Conservation (phyloP, 2,888 invertebrate species). For the Pseudococcus jackbeardsleyi region DNA sequence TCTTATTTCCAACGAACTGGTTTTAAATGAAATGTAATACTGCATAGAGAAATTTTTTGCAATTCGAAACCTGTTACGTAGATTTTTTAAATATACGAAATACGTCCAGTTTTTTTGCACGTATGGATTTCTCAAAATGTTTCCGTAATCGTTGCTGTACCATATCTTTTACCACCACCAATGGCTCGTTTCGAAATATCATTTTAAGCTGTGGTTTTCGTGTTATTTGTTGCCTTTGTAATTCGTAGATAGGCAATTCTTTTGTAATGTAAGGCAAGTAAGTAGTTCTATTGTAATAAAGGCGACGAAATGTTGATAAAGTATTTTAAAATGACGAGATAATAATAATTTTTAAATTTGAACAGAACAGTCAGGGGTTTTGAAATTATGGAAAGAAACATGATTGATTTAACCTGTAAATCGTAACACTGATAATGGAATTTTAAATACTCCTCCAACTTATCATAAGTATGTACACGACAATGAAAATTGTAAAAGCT, state of each 20-base stretch:
- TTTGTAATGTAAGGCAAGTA: not conserved
- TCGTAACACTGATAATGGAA: too few relatives aligned
- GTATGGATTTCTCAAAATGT: conserved; percentile 24
- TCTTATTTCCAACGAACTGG: not conserved
- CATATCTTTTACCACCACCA: not conserved
- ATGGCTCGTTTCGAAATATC: not conserved
- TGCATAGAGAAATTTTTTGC: conserved; percentile 28
- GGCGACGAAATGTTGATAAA: not conserved
- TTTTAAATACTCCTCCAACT: too few relatives aligned
- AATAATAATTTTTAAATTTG: too few relatives aligned
- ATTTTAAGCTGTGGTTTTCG: not conserved
- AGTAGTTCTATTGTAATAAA: not conserved
- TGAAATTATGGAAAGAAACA: too few relatives aligned
- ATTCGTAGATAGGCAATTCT: not conserved
- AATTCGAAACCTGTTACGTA: conserved; percentile 31
- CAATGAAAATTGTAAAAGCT: too few relatives aligned
- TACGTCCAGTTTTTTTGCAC: not conserved
- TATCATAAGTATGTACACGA: too few relatives aligned
- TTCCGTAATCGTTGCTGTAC: not conserved
- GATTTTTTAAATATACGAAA: conserved; percentile 1
- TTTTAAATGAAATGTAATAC: conserved; percentile 38
- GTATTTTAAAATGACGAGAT: too few relatives aligned
- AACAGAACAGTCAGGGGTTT: too few relatives aligned
- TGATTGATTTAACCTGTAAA: too few relatives aligned
- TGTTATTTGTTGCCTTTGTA: not conserved